Base-by-base conservation (phyloP, 2,797 vertebrate species). In the Pyrocephalus nanus region DNA sequence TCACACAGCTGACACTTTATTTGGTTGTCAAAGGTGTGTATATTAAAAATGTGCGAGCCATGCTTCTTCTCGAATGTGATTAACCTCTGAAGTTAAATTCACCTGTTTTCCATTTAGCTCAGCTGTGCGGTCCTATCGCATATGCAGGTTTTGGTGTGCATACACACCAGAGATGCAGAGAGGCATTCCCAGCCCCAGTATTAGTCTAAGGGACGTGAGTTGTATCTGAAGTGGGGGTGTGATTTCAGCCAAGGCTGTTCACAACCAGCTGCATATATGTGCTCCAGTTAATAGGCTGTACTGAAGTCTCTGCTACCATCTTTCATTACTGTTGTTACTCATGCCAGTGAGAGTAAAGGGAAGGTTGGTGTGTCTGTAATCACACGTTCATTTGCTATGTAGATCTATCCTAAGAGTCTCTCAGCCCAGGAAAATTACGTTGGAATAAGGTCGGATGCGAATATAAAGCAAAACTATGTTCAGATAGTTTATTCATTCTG, bases 251-350 rank as follows among this genome's bases (percentile, higher is more conserved):
- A 79, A 84, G 88, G 79, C 62, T 88, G 40, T 50, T 88, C 90
- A 38, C 88, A 58, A 48, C 67, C 60, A 65, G 2, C 54, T 90
- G 73, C 26, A 1, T 73, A 1, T 73, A 5, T 42, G 14, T 25
- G 48, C 29, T 88, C 22, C 54, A 21, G 58, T 81, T 94, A 88
- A 83, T 78, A 66, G 70, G 40, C 71, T 62, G 17, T 21, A 43
- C 86, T 86, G 74, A 70, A 84, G 83, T 40, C 66, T 81, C 70
- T 84, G 88, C 88, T 53, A 66, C 92, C 80, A 47, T 94, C 94
- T 95, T 95, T 96, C 94, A 95, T 96, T 93, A 95, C 77, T 53
- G 83, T 84, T 92, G 71, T 96, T 96, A 87, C 64, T 96, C 94
- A 95, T 75, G 32, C 73, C 79, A 88, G 88, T 78, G 83, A 96